Percentiles rank a stretch among this genome's conserved stretches.
phyloP scores from a whole-genome alignment of 2,888 invertebrate genomes.

The Atherix ibis region DNA sequence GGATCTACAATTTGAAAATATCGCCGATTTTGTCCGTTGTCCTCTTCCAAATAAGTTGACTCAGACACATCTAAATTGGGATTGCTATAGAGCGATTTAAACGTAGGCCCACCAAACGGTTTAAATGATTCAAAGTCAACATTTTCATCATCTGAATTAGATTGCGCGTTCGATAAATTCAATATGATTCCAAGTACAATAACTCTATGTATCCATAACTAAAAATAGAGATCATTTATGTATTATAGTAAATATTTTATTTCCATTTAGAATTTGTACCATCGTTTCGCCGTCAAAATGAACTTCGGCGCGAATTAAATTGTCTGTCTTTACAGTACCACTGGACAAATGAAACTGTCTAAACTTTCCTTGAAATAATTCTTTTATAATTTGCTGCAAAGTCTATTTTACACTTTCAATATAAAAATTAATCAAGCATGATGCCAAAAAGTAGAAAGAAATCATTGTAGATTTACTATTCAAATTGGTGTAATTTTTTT shows the following conservation, averaged over 20 bases:
- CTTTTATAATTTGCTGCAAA: not conserved
- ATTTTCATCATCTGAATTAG: not conserved
- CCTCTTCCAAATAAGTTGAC: not conserved
- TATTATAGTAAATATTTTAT: too few species aligned
- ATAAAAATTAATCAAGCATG: not conserved
- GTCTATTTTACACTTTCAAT: not conserved
- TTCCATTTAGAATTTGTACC: too few species aligned
- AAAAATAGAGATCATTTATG: too few species aligned
- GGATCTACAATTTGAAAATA: not conserved
- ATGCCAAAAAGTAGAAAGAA: not conserved
- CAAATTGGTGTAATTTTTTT: too few species aligned
- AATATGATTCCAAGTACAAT: not conserved
- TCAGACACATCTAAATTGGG: slow-evolving; percentile 2
- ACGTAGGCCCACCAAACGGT: not conserved
- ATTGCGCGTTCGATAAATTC: not conserved
- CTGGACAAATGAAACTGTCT: not conserved
- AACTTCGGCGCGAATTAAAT: not conserved
- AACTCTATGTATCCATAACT: not conserved
- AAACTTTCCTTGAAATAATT: not conserved
- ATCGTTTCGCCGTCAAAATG: too few species aligned
- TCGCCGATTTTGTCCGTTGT: not conserved
- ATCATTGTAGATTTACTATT: too few species aligned
- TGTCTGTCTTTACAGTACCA: not conserved
- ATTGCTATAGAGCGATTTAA: not conserved
- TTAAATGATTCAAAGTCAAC: slow-evolving; percentile 1